Conservation (phyloP, 2,113 vertebrate species). For the Glaucidium brasilianum region DNA sequence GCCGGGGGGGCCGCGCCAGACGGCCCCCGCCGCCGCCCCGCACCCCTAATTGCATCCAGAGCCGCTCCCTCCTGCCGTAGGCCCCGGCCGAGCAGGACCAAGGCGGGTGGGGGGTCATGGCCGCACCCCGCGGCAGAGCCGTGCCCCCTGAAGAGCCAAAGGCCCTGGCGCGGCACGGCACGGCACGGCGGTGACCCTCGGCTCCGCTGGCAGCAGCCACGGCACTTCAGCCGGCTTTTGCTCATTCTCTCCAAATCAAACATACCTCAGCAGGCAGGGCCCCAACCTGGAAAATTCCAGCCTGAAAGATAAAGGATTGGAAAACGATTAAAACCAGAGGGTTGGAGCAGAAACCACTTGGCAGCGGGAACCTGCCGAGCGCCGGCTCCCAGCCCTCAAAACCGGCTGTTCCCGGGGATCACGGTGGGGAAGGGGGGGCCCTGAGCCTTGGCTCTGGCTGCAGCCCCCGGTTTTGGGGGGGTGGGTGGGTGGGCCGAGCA, state of each 20-base stretch:
- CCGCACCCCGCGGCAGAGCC: not conserved
- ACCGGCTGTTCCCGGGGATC: not conserved
- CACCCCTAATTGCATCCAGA: conserved; percentile 73
- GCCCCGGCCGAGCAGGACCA: not conserved
- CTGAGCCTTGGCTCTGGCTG: not conserved
- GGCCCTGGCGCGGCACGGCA: not conserved
- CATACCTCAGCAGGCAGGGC: conserved; percentile 48
- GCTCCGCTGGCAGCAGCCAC: not conserved
- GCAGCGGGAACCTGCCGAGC: conserved; percentile 26
- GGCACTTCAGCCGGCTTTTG: not conserved
- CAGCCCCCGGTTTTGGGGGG: not conserved
- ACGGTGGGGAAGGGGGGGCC: accelerated
- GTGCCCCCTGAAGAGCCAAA: not conserved
- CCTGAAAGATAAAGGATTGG: conserved; percentile 62
- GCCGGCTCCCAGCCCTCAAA: not conserved
- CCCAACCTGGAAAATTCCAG: conserved; percentile 69
- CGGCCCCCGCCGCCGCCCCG: not conserved
- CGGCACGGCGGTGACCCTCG: not conserved
- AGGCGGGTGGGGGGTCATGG: not conserved
- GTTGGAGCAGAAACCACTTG: conserved; percentile 51
- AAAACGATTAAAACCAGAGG: conserved; percentile 67
- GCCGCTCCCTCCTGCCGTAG: not conserved
- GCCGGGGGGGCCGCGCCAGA: not conserved
- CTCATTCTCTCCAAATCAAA: conserved; percentile 55
- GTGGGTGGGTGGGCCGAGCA: not conserved